Conservation (phyloP, 2,797 vertebrate species). For the Enteromius anoplus region DNA sequence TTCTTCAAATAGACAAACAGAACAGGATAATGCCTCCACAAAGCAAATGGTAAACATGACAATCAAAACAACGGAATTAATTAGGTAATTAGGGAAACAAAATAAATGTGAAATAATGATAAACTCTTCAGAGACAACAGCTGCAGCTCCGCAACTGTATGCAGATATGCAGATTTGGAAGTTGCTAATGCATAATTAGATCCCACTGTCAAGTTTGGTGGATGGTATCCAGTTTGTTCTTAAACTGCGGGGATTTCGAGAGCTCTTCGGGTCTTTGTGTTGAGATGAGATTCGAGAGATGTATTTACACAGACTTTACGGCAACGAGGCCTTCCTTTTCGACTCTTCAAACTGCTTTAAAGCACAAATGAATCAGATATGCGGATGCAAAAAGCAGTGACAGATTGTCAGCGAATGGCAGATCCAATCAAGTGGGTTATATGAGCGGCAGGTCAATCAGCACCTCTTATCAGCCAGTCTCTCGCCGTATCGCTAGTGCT, state of each 20-base stretch:
- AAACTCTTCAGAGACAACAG: constrained; percentile 80
- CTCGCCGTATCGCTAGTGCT: constrained; percentile 52
- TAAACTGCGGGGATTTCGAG: constrained; percentile 67
- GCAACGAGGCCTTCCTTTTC: constrained; percentile 19
- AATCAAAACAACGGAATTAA: constrained; percentile 88
- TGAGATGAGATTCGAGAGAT: constrained; percentile 67
- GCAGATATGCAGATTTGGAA: constrained; percentile 76
- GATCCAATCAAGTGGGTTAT: constrained; percentile 40
- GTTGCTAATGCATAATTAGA: constrained; percentile 72
- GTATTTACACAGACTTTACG: constrained; percentile 62
- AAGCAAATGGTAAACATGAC: constrained; percentile 84
- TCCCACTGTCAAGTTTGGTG: constrained; percentile 69
- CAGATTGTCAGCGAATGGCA: constrained; percentile 30
- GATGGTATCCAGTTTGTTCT: constrained; percentile 67
- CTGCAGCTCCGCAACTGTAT: constrained; percentile 74
- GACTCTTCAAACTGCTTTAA: constrained; percentile 21
- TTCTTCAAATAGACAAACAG: constrained; percentile 87
- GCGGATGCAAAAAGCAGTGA: not conserved
- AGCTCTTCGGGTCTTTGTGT: constrained; percentile 66
- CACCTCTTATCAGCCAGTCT: constrained; percentile 40
- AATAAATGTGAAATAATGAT: constrained; percentile 87
- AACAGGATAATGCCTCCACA: constrained; percentile 82
- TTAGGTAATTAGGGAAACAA: constrained; percentile 86
- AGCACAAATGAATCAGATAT: constrained; percentile 19
- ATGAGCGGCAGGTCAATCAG: constrained; percentile 42